A percentile compares a stretch with the other conserved stretches of the same genome.
These are phyloP conservation scores for Pelosia muscerda DNA, from an alignment of 2,888 invertebrate genomes.

Conservation along the genomic window DNA sequence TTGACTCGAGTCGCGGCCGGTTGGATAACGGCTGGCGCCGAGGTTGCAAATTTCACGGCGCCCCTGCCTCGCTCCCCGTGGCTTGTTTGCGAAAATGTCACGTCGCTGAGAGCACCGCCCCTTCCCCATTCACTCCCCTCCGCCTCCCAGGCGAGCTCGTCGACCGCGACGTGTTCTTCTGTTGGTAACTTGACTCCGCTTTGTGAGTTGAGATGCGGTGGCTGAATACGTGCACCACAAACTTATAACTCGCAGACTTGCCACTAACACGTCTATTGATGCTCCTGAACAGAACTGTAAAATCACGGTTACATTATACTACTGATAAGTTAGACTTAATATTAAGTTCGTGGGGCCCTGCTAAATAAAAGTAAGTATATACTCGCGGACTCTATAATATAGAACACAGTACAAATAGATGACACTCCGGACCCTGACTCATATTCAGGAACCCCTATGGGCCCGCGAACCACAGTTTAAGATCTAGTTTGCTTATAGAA, in stretches of 20 bases:
- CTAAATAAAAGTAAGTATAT: too few relatives aligned
- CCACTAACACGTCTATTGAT: conserved; percentile 46
- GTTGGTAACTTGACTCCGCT: conserved; percentile 68
- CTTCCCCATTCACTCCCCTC: conserved; percentile 37
- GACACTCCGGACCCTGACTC: too few relatives aligned
- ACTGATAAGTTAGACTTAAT: background rate
- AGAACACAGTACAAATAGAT: too few relatives aligned
- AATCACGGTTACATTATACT: conserved; percentile 33
- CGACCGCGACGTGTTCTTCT: conserved; percentile 65
- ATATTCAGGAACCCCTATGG: too few relatives aligned
- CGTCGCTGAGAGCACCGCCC: conserved; percentile 64
- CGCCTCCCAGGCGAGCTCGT: conserved; percentile 47
- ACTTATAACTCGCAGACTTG: conserved; percentile 48
- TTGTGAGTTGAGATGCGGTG: conserved; percentile 55
- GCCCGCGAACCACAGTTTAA: too few relatives aligned
- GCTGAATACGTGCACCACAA: conserved; percentile 59
- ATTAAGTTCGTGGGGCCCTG: too few relatives aligned
- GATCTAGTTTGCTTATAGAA: background rate
- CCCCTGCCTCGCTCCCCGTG: conserved; percentile 62
- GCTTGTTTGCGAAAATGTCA: conserved; percentile 82
- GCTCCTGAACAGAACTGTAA: conserved; percentile 50
- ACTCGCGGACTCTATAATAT: too few relatives aligned
- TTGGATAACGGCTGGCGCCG: conserved; percentile 63
- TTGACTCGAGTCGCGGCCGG: conserved; percentile 57
- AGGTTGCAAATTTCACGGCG: conserved; percentile 69